Evolutionary conservation across 2,113 vertebrate species (phyloP).

Genomic region (Lophotis ruficrista): DNA sequence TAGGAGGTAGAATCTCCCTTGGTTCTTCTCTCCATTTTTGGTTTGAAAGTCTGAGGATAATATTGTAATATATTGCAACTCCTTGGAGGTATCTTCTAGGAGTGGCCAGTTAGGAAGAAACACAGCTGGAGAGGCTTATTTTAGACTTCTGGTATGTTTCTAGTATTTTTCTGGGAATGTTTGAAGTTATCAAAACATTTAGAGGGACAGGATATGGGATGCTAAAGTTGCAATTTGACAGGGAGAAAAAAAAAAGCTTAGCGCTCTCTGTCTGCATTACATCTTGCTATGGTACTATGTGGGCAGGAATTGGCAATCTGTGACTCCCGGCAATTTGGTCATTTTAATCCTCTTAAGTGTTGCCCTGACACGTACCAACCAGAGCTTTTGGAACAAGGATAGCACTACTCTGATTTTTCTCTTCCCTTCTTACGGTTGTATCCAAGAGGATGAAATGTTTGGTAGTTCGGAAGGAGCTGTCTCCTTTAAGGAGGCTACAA

Average conservation of each 20-base stretch:
- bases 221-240: not conserved
- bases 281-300: accelerated
- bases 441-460: not conserved
- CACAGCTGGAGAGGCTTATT: not conserved
- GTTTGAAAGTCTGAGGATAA: not conserved
- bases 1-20: not conserved
- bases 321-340: not conserved
- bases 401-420: not conserved
- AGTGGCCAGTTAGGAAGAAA: not conserved
- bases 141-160: not conserved
- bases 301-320: not conserved
- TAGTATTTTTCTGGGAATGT: not conserved
- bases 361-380: not conserved
- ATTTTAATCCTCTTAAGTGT: not conserved
- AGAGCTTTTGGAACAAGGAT: not conserved
- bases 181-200: not conserved
- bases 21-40: not conserved
- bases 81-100: not conserved
- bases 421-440: not conserved
- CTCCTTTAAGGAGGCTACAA: not conserved
- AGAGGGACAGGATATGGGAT: not conserved
- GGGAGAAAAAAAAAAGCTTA: not conserved
- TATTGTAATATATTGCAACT: accelerated
- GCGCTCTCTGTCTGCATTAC: not conserved
- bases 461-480: not conserved